Evolutionary conservation across 2,888 invertebrate species (phyloP).

Genomic region (Acrocyrtus sp.): DNA sequence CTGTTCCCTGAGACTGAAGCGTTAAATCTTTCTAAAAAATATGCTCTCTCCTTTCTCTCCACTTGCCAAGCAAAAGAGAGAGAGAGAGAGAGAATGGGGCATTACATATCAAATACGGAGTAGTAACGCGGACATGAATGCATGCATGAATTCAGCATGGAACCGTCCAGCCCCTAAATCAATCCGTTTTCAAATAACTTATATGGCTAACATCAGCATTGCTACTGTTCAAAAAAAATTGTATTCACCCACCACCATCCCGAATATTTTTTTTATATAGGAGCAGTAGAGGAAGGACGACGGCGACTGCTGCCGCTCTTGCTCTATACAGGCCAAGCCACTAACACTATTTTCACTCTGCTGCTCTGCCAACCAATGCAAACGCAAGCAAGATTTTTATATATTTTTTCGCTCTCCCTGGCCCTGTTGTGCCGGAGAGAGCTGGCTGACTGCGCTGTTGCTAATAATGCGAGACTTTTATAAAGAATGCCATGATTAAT

Average conservation of each 20-base stretch:
- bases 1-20: constrained; percentile 55
- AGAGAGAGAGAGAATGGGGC: constrained; percentile 20
- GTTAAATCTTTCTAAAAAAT: constrained; percentile 55
- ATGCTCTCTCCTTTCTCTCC: constrained; percentile 39
- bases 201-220: constrained; percentile 49
- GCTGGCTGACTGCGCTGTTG: constrained; percentile 28
- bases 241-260: constrained; percentile 12
- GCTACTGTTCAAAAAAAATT: constrained; percentile 41
- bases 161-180: constrained; percentile 55
- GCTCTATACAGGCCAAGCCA: too few species aligned
- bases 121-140: constrained; percentile 40
- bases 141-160: constrained; percentile 46
- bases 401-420: not conserved
- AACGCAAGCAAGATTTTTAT: constrained; percentile 2
- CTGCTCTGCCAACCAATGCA: constrained; percentile 18
- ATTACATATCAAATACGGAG: not conserved
- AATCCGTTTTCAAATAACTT: constrained; percentile 54
- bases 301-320: not conserved
- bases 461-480: not conserved
- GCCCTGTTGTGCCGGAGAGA: not conserved
- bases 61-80: not conserved
- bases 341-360: too few species aligned
- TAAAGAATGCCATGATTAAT: not conserved
- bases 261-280: too few species aligned
- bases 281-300: not conserved